Evolutionary conservation across 2,888 invertebrate genomes (phyloP), one percentile per base, ranked within the genome.

Genomic region (Habroteleia sp.): DNA sequence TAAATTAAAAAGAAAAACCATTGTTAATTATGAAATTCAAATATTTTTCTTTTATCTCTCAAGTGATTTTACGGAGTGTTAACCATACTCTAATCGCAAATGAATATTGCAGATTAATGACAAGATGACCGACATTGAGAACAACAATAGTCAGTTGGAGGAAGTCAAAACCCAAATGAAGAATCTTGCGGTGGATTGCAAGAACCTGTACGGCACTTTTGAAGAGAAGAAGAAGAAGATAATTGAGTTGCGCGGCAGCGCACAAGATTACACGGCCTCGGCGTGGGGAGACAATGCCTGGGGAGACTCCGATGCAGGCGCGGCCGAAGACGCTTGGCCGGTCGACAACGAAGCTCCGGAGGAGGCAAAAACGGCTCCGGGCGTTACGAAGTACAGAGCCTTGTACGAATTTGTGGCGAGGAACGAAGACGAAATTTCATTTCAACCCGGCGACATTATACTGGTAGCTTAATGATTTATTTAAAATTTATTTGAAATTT

Each of bases 321-420:
- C 83, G 0, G 77, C 82, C 8, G 84, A 83, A 23, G 72, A 77
- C 11, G 83, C 89, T 16, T 92, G 92, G 91, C 91, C 91, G 2
- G 85, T 84, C 16, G 90, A 90, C 2, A 83, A 89, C 71, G 80
- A 86, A 48, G 58, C 46, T 2, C 80, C 79, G n/a, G 83, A 81
- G n/a, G 58, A 76, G 2, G n/a, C 14, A 3, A 52, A 85, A n/a
- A 85, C 88, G 2, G 84, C 89, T 7, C 86, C 83, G 10, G 91
- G 91, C 27, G 90, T 91, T 72, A 90, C 90, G 33, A 93, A 94
- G 85, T 98, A 97, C 90, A 92, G 96, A 58, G 98, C 97, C 10
- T 91, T 99, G 41, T 99, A 96, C 87, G 97, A 97, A 87, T 99
- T 99, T 89, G 93, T 93, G 5, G 97, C 98, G 0, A 91, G 98